A percentile compares a stretch with the other conserved stretches of the same genome.
phyloP scores from a whole-genome alignment of 2,888 invertebrate genomes.

The Oasisia sp. region DNA sequence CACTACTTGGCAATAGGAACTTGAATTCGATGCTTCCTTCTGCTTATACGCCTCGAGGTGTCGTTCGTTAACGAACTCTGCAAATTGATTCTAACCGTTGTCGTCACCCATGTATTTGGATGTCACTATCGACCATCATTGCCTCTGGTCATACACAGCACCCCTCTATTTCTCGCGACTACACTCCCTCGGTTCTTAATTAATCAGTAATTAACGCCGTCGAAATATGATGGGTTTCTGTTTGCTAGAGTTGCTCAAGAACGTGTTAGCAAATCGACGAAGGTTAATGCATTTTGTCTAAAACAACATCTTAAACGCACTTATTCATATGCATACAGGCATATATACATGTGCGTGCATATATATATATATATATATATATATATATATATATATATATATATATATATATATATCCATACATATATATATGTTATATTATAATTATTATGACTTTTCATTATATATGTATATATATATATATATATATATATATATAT shows the following conservation, averaged over 20 bases:
- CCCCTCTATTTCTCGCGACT: not conserved
- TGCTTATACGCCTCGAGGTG: not conserved
- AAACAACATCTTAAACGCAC: no score
- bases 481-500: no score
- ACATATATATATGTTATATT: no score
- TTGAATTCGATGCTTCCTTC: not conserved
- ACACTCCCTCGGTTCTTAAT: not conserved
- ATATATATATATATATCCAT: no score
- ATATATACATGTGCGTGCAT: no score
- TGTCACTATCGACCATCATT: not conserved
- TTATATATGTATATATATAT: no score
- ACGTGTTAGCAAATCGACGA: not conserved
- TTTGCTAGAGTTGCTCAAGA: not conserved
- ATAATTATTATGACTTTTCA: no score
- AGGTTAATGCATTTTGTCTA: not conserved
- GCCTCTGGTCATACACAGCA: not conserved
- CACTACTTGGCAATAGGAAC: not conserved
- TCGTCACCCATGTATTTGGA: slow-evolving; percentile 4
- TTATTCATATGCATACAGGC: no score
- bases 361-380: no score
- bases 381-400: no score
- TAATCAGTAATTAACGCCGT: slow-evolving; percentile 5
- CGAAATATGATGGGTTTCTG: not conserved
- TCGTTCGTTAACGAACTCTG: not conserved
- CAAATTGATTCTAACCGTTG: slow-evolving; percentile 5